phyloP scores from a whole-genome alignment of 92 coral and sea anemone species.

The Blastomussa wellsi region DNA sequence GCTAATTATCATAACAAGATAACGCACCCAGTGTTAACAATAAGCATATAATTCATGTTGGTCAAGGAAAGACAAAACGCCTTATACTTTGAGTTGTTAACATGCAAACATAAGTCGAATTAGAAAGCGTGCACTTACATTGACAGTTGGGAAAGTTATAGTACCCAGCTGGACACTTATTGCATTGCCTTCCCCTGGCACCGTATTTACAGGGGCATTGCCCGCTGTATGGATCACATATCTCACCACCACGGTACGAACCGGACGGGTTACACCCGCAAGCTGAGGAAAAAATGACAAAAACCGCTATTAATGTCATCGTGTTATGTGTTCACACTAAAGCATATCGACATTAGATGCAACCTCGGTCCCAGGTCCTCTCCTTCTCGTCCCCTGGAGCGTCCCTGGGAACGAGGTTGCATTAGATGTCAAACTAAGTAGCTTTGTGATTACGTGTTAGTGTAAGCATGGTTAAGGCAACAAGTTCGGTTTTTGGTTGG shows the following conservation, averaged over 20 bases:
- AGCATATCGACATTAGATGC: background rate
- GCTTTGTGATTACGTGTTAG: background rate
- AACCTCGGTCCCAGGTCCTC: no score
- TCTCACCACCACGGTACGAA: constrained; percentile 44
- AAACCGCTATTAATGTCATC: background rate
- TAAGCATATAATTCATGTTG: background rate
- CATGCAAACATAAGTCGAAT: background rate
- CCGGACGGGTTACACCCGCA: constrained; percentile 79
- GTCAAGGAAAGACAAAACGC: background rate
- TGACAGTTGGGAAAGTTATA: constrained; percentile 81
- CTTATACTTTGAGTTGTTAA: background rate
- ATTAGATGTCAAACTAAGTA: background rate
- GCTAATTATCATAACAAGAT: background rate
- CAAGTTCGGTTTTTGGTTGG: no score
- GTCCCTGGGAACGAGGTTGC: no score
- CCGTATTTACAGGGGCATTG: constrained; percentile 80
- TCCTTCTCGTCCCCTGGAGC: no score
- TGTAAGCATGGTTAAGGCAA: no score
- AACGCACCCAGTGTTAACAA: background rate
- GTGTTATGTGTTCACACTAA: background rate
- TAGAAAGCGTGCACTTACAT: constrained; percentile 65
- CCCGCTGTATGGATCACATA: constrained; percentile 75
- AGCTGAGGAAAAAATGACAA: constrained; percentile 43
- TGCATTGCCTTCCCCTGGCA: constrained; percentile 73
- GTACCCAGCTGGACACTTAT: constrained; percentile 73